Conservation (phyloP, 2,113 vertebrate species). For the Falcunculus frontatus region DNA sequence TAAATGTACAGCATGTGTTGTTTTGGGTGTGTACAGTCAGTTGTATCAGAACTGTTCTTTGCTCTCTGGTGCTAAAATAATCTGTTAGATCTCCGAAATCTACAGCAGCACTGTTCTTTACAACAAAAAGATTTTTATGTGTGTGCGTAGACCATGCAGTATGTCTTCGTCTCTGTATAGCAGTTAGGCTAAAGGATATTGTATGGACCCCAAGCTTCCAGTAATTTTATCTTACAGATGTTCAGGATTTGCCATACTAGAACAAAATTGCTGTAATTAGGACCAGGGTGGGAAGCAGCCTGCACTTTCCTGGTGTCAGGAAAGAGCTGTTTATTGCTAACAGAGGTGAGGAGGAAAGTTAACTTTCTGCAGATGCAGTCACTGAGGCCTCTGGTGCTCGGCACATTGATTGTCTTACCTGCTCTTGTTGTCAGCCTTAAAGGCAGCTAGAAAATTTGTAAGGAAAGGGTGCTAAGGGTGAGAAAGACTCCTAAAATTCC, state of each 20-base stretch:
- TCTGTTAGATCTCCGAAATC: neutral
- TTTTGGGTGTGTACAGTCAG: neutral
- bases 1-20: neutral
- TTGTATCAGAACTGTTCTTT: neutral
- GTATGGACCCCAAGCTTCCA: neutral
- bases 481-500: neutral
- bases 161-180: neutral
- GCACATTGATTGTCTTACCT: neutral
- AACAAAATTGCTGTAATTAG: neutral
- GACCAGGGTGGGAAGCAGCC: neutral
- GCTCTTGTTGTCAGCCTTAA: neutral
- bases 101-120: neutral
- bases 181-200: neutral
- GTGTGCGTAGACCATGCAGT: rapidly evolving
- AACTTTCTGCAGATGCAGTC: neutral
- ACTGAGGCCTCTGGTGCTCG: neutral
- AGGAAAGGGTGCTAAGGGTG: neutral
- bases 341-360: neutral
- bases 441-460: neutral
- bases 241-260: neutral
- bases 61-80: neutral
- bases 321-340: neutral
- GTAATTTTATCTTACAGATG: neutral
- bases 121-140: neutral
- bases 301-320: neutral